These are phyloP conservation scores for Artibeus jamaicensis DNA, from an alignment of 2,797 vertebrate genomes.

Conservation along the genomic window DNA sequence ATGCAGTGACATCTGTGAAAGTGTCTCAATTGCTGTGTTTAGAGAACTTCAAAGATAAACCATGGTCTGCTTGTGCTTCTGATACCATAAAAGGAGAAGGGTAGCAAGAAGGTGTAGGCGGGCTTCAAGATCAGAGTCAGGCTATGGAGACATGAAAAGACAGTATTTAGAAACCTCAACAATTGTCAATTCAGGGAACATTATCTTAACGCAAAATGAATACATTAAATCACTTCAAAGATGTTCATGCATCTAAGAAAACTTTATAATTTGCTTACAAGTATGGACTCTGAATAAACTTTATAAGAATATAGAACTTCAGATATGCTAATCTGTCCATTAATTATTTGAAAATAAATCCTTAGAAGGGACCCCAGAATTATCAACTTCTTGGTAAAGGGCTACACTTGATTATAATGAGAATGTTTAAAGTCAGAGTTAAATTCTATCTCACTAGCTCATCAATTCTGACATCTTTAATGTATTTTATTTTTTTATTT, in stretches of 20 bases:
- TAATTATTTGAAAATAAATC: constrained; percentile 63
- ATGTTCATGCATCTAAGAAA: constrained; percentile 47
- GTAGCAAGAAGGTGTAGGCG: background rate
- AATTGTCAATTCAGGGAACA: constrained; percentile 54
- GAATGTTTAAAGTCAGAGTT: constrained; percentile 41
- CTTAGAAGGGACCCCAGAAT: constrained; percentile 8
- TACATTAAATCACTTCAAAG: constrained; percentile 55
- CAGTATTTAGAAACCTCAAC: constrained; percentile 64
- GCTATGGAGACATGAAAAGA: constrained; percentile 84
- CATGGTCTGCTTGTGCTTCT: constrained; percentile 93
- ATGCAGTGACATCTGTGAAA: constrained; percentile 95
- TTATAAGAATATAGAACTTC: constrained; percentile 72
- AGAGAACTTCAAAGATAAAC: constrained; percentile 98
- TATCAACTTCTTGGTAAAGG: constrained; percentile 55
- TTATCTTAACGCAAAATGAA: constrained; percentile 57
- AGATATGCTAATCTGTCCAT: constrained; percentile 53
- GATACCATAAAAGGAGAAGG: background rate
- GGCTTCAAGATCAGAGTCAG: constrained; percentile 83
- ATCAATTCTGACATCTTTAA: too few species aligned
- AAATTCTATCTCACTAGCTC: too few species aligned
- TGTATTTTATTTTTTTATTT: too few species aligned
- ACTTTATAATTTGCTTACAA: constrained; percentile 62
- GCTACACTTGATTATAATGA: constrained; percentile 67
- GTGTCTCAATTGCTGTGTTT: constrained; percentile 95
- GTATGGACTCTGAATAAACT: constrained; percentile 67